These are phyloP conservation scores for Dicyrtomina minuta DNA, from an alignment of 2,888 invertebrate genomes.

Conservation along the genomic window DNA sequence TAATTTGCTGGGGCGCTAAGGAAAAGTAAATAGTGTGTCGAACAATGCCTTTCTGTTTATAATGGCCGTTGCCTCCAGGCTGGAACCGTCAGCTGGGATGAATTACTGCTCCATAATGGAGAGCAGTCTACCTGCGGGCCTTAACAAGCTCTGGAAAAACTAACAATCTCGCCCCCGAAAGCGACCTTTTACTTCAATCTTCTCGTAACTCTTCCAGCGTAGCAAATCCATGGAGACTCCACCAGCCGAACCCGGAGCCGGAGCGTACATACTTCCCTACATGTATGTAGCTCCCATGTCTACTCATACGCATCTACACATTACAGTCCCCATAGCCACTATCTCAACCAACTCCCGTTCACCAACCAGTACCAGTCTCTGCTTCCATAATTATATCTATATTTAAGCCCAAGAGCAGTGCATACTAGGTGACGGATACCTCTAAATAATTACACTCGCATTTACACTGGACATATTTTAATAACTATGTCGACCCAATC, in stretches of 20 bases:
- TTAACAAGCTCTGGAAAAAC: slow-evolving; percentile 54
- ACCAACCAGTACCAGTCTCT: slow-evolving; percentile 5
- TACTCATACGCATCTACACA: not conserved
- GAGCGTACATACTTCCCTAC: not conserved
- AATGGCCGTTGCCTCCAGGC: slow-evolving; percentile 49
- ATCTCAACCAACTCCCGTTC: not conserved
- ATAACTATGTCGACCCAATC: slow-evolving; percentile 12
- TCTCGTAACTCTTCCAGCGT: slow-evolving; percentile 48
- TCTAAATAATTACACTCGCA: not conserved
- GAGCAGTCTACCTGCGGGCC: slow-evolving; percentile 52
- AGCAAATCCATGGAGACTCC: not conserved
- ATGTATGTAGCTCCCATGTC: slow-evolving; percentile 10
- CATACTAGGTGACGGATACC: not conserved
- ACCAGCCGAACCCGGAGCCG: no score
- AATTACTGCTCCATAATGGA: slow-evolving; percentile 54
- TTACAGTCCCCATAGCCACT: not conserved
- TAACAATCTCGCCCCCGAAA: slow-evolving; percentile 54
- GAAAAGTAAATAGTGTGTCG: slow-evolving; percentile 53
- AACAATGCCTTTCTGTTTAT: slow-evolving; percentile 48
- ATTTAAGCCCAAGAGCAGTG: no score
- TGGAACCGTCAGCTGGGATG: slow-evolving; percentile 54
- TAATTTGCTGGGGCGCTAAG: slow-evolving; percentile 48
- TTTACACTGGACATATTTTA: not conserved
- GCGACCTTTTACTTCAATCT: slow-evolving; percentile 52
- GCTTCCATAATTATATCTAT: not conserved